Conservation (phyloP, 2,888 invertebrate genomes). For the Apocheima hispidaria region DNA sequence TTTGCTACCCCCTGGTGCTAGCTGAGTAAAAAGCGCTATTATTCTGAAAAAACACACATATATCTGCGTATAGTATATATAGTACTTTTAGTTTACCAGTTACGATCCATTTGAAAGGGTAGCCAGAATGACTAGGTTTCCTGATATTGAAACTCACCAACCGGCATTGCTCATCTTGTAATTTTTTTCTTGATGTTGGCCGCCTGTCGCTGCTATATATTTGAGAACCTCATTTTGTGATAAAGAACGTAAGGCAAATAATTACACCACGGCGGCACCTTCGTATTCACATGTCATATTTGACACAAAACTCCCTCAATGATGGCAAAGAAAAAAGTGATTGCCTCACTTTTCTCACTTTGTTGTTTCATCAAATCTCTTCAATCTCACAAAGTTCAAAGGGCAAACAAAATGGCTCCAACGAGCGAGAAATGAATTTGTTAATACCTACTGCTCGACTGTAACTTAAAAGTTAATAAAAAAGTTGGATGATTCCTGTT, state of each 20-base stretch:
- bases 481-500: slow-evolving; percentile 36
- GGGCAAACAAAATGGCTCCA: slow-evolving; percentile 42
- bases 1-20: too few species aligned
- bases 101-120: too few species aligned
- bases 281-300: slow-evolving; percentile 10
- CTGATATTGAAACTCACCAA: too few species aligned
- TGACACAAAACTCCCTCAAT: slow-evolving; percentile 32
- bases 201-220: not conserved
- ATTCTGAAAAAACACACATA: too few species aligned
- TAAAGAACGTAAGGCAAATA: not conserved
- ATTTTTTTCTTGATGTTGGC: too few species aligned
- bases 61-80: too few species aligned
- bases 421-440: slow-evolving; percentile 47
- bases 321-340: slow-evolving; percentile 38
- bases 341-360: slow-evolving; percentile 34
- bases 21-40: too few species aligned
- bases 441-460: slow-evolving; percentile 39
- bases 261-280: not conserved
- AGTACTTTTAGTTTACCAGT: too few species aligned
- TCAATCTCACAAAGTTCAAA: slow-evolving; percentile 45
- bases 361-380: slow-evolving; percentile 34
- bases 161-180: not conserved
- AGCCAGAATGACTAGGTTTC: too few species aligned
- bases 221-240: not conserved
- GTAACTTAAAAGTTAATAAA: slow-evolving; percentile 43